Base-by-base conservation (phyloP, 2,797 vertebrate genomes). In the Caiman crocodilus region DNA sequence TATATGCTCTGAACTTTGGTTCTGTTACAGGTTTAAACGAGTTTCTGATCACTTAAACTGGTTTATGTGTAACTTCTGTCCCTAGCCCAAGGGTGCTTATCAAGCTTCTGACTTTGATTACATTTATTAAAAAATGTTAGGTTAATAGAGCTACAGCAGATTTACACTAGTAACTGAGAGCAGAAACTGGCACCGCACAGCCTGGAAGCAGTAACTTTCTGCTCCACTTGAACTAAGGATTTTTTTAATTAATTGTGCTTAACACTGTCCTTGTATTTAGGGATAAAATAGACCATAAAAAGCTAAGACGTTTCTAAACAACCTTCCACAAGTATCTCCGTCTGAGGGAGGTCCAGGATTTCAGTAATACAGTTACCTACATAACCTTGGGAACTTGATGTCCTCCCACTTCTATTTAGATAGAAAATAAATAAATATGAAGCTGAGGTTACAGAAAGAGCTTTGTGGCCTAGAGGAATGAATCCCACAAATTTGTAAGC, bases 291-390 rank as follows among this genome's bases (percentile, higher is more conserved):
- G 79, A 83, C 56, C 14, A 14, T 23, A 73, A 32, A 87, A 84
- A 90, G 32, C n/a, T 59, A 84, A 90, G 89, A 94, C 90, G 8
- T 32, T 67, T 93, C 85, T 90, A 87, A 90, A 15, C 18, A 42
- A 93, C 85, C 83, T 95, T 95, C 89, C 9, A 59, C 91, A 87
- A 9, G 60, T 61, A 88, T 26, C 7, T 94, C 2, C 1, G 15
- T 55, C 4, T 1, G 26, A 79, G 17, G 3, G 1, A 3, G 82
- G 2, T 16, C 3, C 87, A 20, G 42, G 89, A 64, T 67, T 95
- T 89, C 77, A 35, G 69, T n/a, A 30, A 56, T 21, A 20, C 21
- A 56, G 73, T 78, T 73, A 82, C 18, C 4, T 3, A 58, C 35
- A 91, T 79, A 67, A 67, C 26, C 17, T 79, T 12, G 69, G 42